Evolutionary conservation across 2,888 invertebrate genomes (phyloP).

Genomic region (Drosophila acutilabella): DNA sequence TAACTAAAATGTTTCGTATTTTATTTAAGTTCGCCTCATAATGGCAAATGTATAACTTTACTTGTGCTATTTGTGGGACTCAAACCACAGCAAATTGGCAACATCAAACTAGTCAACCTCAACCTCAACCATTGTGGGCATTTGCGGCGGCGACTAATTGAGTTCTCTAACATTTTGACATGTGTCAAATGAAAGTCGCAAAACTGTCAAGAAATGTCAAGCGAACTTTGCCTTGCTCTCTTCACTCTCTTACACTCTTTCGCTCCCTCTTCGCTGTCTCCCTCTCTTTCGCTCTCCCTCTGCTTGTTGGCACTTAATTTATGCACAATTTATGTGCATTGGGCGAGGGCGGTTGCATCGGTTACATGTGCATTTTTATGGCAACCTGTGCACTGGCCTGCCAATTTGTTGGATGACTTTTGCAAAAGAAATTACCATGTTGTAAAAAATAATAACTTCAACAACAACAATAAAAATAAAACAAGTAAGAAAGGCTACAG

Average conservation of each 20-base stretch:
- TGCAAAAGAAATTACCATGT: slow-evolving; percentile 11
- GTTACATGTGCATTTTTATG: slow-evolving; percentile 23
- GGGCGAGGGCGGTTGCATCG: slow-evolving; percentile 18
- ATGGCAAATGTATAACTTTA: neutral
- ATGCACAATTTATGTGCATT: slow-evolving; percentile 56
- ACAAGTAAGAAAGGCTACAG: too few relatives aligned
- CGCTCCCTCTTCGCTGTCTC: neutral
- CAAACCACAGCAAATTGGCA: slow-evolving; percentile 27
- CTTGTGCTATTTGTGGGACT: slow-evolving; percentile 4
- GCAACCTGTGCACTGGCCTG: slow-evolving; percentile 6
- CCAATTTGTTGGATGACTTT: slow-evolving; percentile 29
- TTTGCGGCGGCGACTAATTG: slow-evolving; percentile 73
- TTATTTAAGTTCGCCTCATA: slow-evolving; percentile 19
- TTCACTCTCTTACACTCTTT: neutral
- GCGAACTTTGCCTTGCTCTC: slow-evolving; percentile 17
- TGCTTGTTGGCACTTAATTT: slow-evolving; percentile 38
- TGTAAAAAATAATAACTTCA: slow-evolving; percentile 2
- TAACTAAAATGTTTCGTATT: neutral
- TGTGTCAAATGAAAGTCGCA: slow-evolving; percentile 72
- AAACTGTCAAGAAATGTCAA: slow-evolving; percentile 62
- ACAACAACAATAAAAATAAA: neutral
- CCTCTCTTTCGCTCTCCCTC: neutral
- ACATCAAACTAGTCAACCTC: slow-evolving; percentile 45
- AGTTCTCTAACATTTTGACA: slow-evolving; percentile 74
- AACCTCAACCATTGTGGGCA: slow-evolving; percentile 44